A percentile compares a stretch with the other conserved stretches of the same genome.
Conservation (phyloP, 2,888 invertebrate genomes). For the Harpalus rufipes region DNA sequence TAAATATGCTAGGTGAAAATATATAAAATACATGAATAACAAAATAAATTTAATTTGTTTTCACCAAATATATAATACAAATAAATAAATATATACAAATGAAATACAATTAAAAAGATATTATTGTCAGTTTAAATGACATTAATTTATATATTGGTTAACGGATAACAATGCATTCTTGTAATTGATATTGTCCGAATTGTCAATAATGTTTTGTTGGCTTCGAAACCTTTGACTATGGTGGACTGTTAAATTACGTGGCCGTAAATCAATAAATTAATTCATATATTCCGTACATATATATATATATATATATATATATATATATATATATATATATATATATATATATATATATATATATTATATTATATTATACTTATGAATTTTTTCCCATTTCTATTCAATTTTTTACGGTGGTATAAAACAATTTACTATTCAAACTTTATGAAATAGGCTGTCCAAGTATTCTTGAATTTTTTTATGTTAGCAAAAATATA, state of each 20-base stretch:
- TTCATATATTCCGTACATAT: neutral
- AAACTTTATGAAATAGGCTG: neutral
- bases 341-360: neutral
- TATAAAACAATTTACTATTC: neutral
- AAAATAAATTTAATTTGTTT: conserved; percentile 42
- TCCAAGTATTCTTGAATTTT: too few species aligned
- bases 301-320: neutral
- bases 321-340: neutral
- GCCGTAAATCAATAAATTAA: conserved; percentile 6
- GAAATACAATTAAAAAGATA: conserved; percentile 49
- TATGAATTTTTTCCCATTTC: neutral
- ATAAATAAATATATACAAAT: conserved; percentile 44
- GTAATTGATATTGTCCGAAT: conserved; percentile 37
- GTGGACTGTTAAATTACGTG: conserved; percentile 11
- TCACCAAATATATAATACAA: conserved; percentile 22
- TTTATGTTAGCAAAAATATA: too few species aligned
- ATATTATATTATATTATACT: neutral
- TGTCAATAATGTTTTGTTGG: conserved; percentile 38
- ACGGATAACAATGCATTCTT: conserved; percentile 19
- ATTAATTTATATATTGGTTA: conserved; percentile 40
- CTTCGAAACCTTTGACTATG: conserved; percentile 2
- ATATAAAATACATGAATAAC: conserved; percentile 39
- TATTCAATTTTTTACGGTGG: neutral
- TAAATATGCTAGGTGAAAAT: conserved; percentile 12
- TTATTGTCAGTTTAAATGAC: conserved; percentile 44